Evolutionary conservation across 2,888 invertebrate species (phyloP), one percentile per base, ranked within the genome.

Genomic region (Hecatera dysodea): DNA sequence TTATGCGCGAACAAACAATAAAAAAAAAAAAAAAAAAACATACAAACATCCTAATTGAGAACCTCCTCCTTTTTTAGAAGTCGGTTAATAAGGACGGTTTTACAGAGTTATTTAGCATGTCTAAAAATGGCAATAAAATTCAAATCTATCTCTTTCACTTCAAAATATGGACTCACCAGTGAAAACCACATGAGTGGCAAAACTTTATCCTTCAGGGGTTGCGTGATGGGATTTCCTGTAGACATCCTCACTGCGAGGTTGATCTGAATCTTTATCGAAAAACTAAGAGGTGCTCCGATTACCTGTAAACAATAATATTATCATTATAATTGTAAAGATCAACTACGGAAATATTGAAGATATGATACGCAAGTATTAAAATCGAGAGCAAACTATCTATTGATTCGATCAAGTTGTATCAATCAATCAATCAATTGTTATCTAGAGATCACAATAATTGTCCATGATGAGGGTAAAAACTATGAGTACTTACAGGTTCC

Each of bases 161-260:
- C n/a, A n/a, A 15, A 53, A 55, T 39, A n/a, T n/a, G n/a, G n/a
- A 91, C 96, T 96, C 90, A 97, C 97, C 91, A 98, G 89, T 86
- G 98, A 97, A 0, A 97, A 89, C 98, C 98, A 98, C 66, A 98
- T 94, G 19, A 98, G 88, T 0, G 98, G 98, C 57, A 98, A 61
- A 0, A 97, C 96, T 72, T 97, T 94, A 70, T 97, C 95, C 78
- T 97, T 97, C 81, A 98, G 96, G 0, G 96, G 96, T 27, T 88
- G 91, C 42, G 97, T 97, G 82, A 96, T 95, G 0, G 95, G 92
- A 87, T 97, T 98, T 53, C 97, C 97, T 27, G 91, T 89, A 0
- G 97, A 97, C 53, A 96, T 94, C 24, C 97, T 94, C 82, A 98
- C 97, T 0, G 97, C 96, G 8, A 98, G 91, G 90, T 98, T 98